Evolutionary conservation across 2,113 vertebrate species (phyloP).

Genomic region (Brienomyrus longianalis): DNA sequence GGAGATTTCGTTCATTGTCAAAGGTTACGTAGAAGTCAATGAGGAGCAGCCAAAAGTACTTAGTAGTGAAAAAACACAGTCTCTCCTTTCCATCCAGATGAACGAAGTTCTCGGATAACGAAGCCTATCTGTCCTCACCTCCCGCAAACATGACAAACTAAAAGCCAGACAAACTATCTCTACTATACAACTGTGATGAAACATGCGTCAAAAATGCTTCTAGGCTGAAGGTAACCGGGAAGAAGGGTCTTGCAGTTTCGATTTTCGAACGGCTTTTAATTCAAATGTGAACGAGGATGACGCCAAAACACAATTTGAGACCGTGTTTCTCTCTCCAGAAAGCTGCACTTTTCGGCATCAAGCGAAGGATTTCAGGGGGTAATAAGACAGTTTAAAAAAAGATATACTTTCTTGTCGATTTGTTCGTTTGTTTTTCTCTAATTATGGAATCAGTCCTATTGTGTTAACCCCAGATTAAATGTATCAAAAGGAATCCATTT

Average conservation of each 20-base stretch:
- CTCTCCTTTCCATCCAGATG: background rate
- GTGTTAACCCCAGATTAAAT: background rate
- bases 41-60: background rate
- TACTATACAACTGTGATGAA: background rate
- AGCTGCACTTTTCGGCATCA: background rate
- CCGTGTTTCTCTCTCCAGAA: background rate
- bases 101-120: background rate
- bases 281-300: background rate
- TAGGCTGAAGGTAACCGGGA: background rate
- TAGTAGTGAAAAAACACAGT: background rate
- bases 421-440: background rate
- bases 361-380: background rate
- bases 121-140: background rate
- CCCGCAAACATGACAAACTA: background rate
- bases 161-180: background rate
- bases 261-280: background rate
- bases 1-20: background rate
- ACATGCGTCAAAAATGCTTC: background rate
- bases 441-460: background rate
- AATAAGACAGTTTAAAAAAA: background rate
- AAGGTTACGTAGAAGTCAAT: background rate
- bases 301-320: background rate
- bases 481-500: background rate
- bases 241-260: background rate
- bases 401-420: background rate